These are phyloP conservation scores for Eupithecia subfuscata DNA, from an alignment of 2,888 invertebrate species.

Conservation along the genomic window DNA sequence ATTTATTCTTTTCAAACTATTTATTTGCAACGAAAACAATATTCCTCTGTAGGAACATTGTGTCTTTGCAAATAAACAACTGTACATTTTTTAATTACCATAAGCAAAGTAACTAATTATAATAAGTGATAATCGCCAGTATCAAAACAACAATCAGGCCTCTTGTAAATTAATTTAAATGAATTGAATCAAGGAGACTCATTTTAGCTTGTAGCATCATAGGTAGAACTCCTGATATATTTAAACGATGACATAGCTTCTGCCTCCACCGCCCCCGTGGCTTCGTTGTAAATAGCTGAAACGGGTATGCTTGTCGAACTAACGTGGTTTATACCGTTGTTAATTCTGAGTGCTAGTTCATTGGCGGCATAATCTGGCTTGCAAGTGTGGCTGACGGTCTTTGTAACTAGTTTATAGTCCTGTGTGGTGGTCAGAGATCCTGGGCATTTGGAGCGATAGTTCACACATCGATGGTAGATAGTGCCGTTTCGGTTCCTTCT, in stretches of 20 bases:
- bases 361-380: background rate
- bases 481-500: background rate
- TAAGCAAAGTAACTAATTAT: background rate
- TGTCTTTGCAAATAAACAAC: too few relatives aligned
- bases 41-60: too few relatives aligned
- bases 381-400: background rate
- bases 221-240: background rate
- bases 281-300: background rate
- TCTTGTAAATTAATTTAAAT: background rate
- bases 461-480: background rate
- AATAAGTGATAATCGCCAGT: background rate
- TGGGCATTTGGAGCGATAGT: background rate
- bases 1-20: background rate
- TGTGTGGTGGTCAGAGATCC: background rate
- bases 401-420: background rate
- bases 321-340: background rate
- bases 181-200: background rate
- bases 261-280: background rate
- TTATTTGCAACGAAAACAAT: background rate
- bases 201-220: background rate
- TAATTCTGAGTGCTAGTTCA: background rate
- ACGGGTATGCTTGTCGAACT: background rate
- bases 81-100: background rate
- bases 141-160: too few relatives aligned
- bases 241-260: background rate